Conservation (phyloP, 1,140 invertebrate species). For the Spodoptera frugiperda region DNA sequence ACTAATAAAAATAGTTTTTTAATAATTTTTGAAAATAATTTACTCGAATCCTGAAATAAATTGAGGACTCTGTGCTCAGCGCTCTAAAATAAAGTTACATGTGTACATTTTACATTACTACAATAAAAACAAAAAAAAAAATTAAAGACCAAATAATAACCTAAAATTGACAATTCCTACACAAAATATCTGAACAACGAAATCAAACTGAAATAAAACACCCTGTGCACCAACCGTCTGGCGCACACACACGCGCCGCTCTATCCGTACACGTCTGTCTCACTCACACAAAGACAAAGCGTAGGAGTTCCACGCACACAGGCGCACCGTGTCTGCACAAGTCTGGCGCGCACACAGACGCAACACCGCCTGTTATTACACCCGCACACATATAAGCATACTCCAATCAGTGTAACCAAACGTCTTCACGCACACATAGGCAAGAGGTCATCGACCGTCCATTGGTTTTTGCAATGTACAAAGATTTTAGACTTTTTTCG, state of each 20-base stretch:
- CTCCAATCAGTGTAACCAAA: background rate
- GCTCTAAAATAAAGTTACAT: too few species aligned
- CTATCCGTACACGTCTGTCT: slow-evolving; percentile 8
- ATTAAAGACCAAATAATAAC: too few species aligned
- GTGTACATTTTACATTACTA: too few species aligned
- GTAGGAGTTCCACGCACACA: slow-evolving; percentile 22
- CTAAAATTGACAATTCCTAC: too few species aligned
- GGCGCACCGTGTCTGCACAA: background rate
- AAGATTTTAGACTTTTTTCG: slow-evolving; percentile 15
- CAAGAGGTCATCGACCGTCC: background rate
- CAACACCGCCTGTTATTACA: background rate
- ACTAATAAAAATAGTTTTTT: too few species aligned
- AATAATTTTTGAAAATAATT: too few species aligned
- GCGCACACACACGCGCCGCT: background rate
- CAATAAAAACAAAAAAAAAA: too few species aligned
- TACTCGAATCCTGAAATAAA: too few species aligned
- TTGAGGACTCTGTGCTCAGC: too few species aligned
- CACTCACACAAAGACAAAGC: slow-evolving; percentile 11
- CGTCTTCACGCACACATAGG: slow-evolving; percentile 8
- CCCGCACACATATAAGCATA: background rate
- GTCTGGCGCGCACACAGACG: slow-evolving; percentile 4
- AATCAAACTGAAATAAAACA: slow-evolving; percentile 3
- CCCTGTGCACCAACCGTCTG: background rate
- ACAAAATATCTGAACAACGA: background rate
- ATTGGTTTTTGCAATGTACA: slow-evolving; percentile 12